Evolutionary conservation across 2,113 vertebrate species (phyloP).

Genomic region (Danio rerio): DNA sequence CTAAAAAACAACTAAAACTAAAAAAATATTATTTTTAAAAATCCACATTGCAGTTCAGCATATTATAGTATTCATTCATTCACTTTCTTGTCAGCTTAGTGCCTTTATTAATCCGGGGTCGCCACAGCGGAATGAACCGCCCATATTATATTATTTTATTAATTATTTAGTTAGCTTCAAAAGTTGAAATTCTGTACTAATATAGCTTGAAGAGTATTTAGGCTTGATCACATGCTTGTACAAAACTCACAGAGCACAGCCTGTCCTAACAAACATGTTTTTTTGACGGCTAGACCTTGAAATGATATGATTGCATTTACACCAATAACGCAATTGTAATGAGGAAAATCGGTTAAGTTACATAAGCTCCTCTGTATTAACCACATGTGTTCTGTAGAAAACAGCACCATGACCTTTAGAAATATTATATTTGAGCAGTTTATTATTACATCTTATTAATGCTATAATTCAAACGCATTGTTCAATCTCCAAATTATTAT

Average conservation of each 20-base stretch:
- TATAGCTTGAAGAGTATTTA: background rate
- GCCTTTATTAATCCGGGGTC: too few species aligned
- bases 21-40: too few species aligned
- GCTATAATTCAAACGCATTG: background rate
- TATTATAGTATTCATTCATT: too few species aligned
- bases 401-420: background rate
- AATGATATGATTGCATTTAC: background rate
- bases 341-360: background rate
- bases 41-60: too few species aligned
- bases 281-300: background rate
- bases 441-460: background rate
- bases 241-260: too few species aligned
- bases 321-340: background rate
- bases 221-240: too few species aligned
- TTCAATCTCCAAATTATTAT: background rate
- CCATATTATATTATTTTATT: too few species aligned
- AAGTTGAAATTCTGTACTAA: background rate
- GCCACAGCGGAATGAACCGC: too few species aligned
- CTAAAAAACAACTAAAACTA: background rate
- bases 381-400: background rate
- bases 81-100: too few species aligned
- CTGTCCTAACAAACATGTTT: background rate
- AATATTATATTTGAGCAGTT: background rate
- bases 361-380: background rate
- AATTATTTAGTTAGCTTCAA: background rate